These are phyloP conservation scores for Drosophila azteca DNA, from an alignment of 1,140 invertebrate species.

Conservation along the genomic window DNA sequence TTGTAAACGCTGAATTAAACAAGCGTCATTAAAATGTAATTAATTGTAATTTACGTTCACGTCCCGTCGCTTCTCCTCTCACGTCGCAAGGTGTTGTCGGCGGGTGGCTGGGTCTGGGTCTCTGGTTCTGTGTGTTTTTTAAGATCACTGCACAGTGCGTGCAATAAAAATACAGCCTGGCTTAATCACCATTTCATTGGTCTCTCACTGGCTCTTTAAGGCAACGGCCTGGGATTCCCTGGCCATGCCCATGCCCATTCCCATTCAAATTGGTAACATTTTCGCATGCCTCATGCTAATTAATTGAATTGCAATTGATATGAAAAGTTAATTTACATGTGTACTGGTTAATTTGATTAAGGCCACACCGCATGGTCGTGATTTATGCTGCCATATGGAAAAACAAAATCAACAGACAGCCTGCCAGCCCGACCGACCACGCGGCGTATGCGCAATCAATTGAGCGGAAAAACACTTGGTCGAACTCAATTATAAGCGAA, in stretches of 20 bases:
- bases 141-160: conserved; percentile 63
- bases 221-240: neutral
- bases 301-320: conserved; percentile 81
- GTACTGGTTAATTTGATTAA: conserved; percentile 77
- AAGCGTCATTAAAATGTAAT: conserved; percentile 83
- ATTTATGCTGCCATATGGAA: conserved; percentile 52
- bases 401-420: conserved; percentile 28
- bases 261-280: conserved; percentile 6
- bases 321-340: conserved; percentile 80
- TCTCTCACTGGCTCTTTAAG: conserved; percentile 7
- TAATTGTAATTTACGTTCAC: conserved; percentile 82
- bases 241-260: neutral
- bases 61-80: conserved; percentile 52
- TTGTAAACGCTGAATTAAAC: conserved; percentile 83
- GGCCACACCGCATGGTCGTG: conserved; percentile 36
- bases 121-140: conserved; percentile 23
- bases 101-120: neutral
- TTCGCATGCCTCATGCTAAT: conserved; percentile 53
- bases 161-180: conserved; percentile 45
- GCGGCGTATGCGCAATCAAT: conserved; percentile 75
- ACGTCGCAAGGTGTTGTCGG: conserved; percentile 63
- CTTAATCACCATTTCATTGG: conserved; percentile 57
- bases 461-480: conserved; percentile 72
- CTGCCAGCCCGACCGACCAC: conserved; percentile 21
- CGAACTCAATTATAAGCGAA: conserved; percentile 72